Conservation (phyloP, 1,140 invertebrate species). For the Nebria ingens region DNA sequence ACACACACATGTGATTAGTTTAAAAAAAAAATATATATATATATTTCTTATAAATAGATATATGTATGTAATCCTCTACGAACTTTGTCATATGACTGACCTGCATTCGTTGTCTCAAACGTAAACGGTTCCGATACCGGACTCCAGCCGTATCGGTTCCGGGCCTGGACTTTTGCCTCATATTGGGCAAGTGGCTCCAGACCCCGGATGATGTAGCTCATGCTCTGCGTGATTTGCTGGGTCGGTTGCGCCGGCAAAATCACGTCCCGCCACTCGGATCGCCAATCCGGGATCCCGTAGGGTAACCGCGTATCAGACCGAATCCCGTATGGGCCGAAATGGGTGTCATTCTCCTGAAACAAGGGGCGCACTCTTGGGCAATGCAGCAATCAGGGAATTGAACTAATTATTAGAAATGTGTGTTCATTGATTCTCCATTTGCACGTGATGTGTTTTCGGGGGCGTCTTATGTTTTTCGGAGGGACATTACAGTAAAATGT, state of each 20-base stretch:
- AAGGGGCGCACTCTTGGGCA: not conserved
- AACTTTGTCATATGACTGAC: slow-evolving; percentile 23
- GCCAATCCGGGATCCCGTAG: slow-evolving; percentile 18
- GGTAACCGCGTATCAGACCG: slow-evolving; percentile 13
- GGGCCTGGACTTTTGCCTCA: slow-evolving; percentile 50
- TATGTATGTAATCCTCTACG: too few relatives aligned
- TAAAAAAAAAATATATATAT: too few relatives aligned
- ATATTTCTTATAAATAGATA: too few relatives aligned
- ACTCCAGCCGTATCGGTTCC: slow-evolving; percentile 53
- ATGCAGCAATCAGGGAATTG: too few relatives aligned
- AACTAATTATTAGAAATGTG: too few relatives aligned
- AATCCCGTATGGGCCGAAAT: slow-evolving; percentile 21
- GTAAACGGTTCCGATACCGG: slow-evolving; percentile 44
- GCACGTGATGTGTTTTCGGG: too few relatives aligned
- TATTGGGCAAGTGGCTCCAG: slow-evolving; percentile 47
- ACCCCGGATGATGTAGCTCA: slow-evolving; percentile 48
- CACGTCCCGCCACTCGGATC: slow-evolving; percentile 48
- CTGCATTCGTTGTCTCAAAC: slow-evolving; percentile 35
- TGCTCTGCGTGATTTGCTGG: slow-evolving; percentile 38
- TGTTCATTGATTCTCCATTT: too few relatives aligned
- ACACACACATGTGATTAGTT: too few relatives aligned
- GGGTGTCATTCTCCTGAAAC: slow-evolving; percentile 27
- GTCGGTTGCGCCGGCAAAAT: slow-evolving; percentile 41
- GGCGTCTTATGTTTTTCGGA: too few relatives aligned
- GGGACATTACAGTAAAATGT: too few relatives aligned